Base-by-base conservation (phyloP, 2,888 invertebrate species). In the Drosophila demipolita region DNA sequence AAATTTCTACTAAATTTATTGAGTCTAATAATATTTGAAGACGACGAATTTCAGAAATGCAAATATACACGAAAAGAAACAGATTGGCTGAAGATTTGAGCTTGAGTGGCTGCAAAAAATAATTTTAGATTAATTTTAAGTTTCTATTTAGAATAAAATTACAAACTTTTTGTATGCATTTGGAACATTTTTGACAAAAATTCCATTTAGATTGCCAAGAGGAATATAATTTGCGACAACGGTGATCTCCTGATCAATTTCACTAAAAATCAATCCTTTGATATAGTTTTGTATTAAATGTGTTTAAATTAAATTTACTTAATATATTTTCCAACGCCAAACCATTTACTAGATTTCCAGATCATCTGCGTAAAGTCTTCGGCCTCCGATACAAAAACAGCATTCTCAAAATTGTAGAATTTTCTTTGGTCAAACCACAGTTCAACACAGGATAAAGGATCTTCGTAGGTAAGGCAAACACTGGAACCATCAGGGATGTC, bases 331-430 rank as follows among this genome's bases (percentile, higher is more conserved):
- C 55, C 55, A 40, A 55, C 29, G n/a, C 55, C 55, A 29, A 55
- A 8, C 7, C 4, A 20, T 29, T 29, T 0, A 38, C 5, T 55
- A n/a, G 26, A 1, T n/a, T 38, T 55, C 55, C 55, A 55, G 7
- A 55, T 40, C 55, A 55, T 55, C 40, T 55, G 55, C n/a, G 55
- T 40, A 40, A 55, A 55, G 38, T 40, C 38, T 40, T 55, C 55
- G 38, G 55, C n/a, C 5, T n/a, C 17, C 9, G 2, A 0, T 8
- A 55, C 29, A n/a, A 17, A 55, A 8, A 0, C 12, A 38, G 8
- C n/a, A 1, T 29, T 8, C 2, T 38, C 15, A 55, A 38, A 55
- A 5, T 55, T 8, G 26, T 55, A 55, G n/a, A 2, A 38, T n/a
- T 29, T 38, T 2, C 8, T 38, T 38, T 29, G 1, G 3, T 38